A percentile compares a stretch with the other conserved stretches of the same genome.
Evolutionary conservation across 2,888 invertebrate genomes (phyloP).

Genomic region (Beris morrisii): DNA sequence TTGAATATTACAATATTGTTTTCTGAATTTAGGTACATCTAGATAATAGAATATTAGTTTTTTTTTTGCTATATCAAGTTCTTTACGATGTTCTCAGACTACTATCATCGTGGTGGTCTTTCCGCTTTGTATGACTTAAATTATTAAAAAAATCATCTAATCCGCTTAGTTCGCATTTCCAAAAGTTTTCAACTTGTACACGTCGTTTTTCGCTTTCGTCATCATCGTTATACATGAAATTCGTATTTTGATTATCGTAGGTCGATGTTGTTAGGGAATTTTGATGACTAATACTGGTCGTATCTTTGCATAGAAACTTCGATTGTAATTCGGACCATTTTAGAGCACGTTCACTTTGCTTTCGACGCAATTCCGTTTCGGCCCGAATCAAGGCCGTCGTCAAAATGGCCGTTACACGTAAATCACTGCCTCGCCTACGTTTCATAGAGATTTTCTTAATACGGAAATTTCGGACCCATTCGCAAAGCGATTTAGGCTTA

Average conservation of each 20-base stretch:
- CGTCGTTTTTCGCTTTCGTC: constrained; percentile 45
- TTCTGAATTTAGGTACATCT: background rate
- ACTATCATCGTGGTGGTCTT: background rate
- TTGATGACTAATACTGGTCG: background rate
- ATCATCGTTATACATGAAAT: constrained; percentile 18
- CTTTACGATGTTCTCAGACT: constrained; percentile 8
- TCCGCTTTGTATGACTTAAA: constrained; percentile 48
- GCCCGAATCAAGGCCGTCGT: constrained; percentile 59
- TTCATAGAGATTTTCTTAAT: constrained; percentile 58
- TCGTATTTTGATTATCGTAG: constrained; percentile 2
- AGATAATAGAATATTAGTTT: background rate
- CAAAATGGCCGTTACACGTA: constrained; percentile 63
- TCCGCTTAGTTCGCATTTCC: constrained; percentile 60
- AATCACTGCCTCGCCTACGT: constrained; percentile 57
- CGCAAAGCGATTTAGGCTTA: constrained; percentile 39
- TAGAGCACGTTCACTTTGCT: constrained; percentile 60
- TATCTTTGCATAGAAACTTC: constrained; percentile 39
- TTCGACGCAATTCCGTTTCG: constrained; percentile 59
- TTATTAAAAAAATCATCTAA: constrained; percentile 63
- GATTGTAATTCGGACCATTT: constrained; percentile 58
- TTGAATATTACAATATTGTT: background rate
- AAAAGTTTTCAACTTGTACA: constrained; percentile 48
- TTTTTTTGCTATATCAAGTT: background rate
- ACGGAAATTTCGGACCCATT: constrained; percentile 63
- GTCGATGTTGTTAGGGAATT: constrained; percentile 20